These are phyloP conservation scores for Tychaedon coryphoeus DNA, from an alignment of 2,113 vertebrate species.

Conservation along the genomic window DNA sequence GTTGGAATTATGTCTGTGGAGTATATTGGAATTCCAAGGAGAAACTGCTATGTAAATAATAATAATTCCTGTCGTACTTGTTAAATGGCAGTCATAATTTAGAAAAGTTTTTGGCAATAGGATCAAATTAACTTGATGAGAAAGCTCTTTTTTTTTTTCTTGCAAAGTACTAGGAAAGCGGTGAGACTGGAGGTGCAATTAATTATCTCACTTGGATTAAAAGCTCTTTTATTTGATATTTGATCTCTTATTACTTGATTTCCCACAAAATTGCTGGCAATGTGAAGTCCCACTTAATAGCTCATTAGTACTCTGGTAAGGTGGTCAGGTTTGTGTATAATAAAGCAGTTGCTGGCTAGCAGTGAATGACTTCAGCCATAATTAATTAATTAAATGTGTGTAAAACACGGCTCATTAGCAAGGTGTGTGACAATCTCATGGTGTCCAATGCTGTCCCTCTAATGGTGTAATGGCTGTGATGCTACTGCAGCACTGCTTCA, in stretches of 20 bases:
- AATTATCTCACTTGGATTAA: slow-evolving; percentile 64
- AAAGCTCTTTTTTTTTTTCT: slow-evolving; percentile 54
- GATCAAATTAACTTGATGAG: slow-evolving; percentile 55
- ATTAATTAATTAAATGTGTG: slow-evolving; percentile 69
- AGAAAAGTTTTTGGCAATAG: slow-evolving; percentile 31
- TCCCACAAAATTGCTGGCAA: slow-evolving; percentile 57
- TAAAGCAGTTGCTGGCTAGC: slow-evolving; percentile 56
- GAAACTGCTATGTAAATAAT: slow-evolving; percentile 22
- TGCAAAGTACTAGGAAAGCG: slow-evolving; percentile 43
- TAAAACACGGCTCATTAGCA: slow-evolving; percentile 67
- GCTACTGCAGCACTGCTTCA: slow-evolving; percentile 30
- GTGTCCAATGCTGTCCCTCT: slow-evolving; percentile 18
- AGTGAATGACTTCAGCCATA: slow-evolving; percentile 49
- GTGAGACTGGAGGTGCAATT: slow-evolving; percentile 61
- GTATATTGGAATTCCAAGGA: neutral
- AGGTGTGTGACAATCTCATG: slow-evolving; percentile 46
- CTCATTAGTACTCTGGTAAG: slow-evolving; percentile 48
- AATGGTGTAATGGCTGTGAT: slow-evolving; percentile 40
- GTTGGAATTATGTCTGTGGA: neutral
- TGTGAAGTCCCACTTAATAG: slow-evolving; percentile 34
- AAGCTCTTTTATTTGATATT: slow-evolving; percentile 63
- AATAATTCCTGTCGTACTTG: slow-evolving; percentile 3
- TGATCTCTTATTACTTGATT: slow-evolving; percentile 66
- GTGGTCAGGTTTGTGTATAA: slow-evolving; percentile 60
- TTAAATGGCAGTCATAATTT: slow-evolving; percentile 31